A percentile compares a stretch with the other conserved stretches of the same genome.
These are phyloP conservation scores for Cochlearius cochlearius DNA, from an alignment of 2,113 vertebrate genomes.

Conservation along the genomic window DNA sequence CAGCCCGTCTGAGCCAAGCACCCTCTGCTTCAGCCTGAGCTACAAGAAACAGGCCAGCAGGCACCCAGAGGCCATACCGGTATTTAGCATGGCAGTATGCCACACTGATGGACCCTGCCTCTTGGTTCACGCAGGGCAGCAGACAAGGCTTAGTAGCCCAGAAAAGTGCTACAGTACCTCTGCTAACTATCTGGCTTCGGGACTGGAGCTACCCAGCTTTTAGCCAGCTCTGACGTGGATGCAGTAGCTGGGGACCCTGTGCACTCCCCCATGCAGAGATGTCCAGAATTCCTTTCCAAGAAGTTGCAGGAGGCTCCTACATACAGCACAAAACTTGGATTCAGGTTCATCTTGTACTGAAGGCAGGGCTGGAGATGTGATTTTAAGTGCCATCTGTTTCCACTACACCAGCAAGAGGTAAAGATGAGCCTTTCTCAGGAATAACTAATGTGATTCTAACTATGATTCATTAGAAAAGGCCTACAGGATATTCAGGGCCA, in stretches of 20 bases:
- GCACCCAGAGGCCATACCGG: accelerated
- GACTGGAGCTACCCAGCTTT: background rate
- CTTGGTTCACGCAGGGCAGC: background rate
- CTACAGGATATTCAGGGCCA: background rate
- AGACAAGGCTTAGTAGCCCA: background rate
- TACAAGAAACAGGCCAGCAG: background rate
- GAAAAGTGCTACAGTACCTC: background rate
- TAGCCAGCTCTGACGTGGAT: background rate
- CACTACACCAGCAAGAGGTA: background rate
- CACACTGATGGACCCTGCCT: background rate
- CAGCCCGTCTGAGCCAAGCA: background rate
- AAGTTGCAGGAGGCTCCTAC: background rate
- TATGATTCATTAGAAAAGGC: background rate
- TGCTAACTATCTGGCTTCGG: background rate
- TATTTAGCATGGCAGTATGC: background rate
- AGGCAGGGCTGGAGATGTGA: background rate
- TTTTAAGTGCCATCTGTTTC: background rate
- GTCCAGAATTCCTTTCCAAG: background rate
- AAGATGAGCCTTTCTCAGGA: background rate
- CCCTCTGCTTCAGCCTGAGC: background rate
- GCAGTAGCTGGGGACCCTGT: background rate
- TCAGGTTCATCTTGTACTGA: background rate
- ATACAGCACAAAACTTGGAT: background rate
- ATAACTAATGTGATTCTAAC: background rate
- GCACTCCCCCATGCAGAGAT: background rate